Base-by-base conservation (phyloP, 1,140 invertebrate genomes). In the Globodera ellingtonae region DNA sequence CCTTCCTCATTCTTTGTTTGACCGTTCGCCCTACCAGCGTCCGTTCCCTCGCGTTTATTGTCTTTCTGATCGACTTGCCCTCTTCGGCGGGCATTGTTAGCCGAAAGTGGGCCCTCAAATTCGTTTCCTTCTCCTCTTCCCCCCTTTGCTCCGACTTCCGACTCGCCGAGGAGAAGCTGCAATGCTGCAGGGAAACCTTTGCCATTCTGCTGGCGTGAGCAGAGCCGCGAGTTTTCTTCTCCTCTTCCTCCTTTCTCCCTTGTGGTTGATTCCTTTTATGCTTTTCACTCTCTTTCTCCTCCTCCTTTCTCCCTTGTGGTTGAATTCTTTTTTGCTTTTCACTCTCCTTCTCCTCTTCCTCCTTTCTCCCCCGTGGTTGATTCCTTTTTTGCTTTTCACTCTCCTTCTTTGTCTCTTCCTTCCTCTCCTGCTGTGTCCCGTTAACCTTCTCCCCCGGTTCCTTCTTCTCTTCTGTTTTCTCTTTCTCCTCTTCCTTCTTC, bases 181-280 rank as follows among this genome's bases (percentile, higher is more conserved):
- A 72, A 52, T 83, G 82, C 73, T 83, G 82, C 44, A 83, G 71
- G 0, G 84, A 85, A 18, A 83, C 81, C 10, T 84, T 71, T 24
- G 83, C 82, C 9, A 21, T 67, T 46, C 35, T 75, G 18, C 3
- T 80, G 83, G 35, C 18, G 6, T 48, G 21, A 4, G 72, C 35
- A 35, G 35, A 35, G 35, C 35, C 35, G 35, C 35, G 35, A 35
- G n/a, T 10, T 70, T 35, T 47, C 67, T 47, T 70, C 24, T 6
- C 21, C 21, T 70, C 67, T 70, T 70, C 67, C 66, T 67, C 15
- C 24, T 70, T 70, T 59, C 47, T 48, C 35, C n/a, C 10, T 8
- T 7, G 18, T 4, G 44, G 66, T 69, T 56, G 9, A 50, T 24
- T 35, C 10, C 83, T 78, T 9, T 79, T 52, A 4, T 67, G 82